phyloP scores from a whole-genome alignment of 64 coral and sea anemone species.

The Montipora efflorescens region DNA sequence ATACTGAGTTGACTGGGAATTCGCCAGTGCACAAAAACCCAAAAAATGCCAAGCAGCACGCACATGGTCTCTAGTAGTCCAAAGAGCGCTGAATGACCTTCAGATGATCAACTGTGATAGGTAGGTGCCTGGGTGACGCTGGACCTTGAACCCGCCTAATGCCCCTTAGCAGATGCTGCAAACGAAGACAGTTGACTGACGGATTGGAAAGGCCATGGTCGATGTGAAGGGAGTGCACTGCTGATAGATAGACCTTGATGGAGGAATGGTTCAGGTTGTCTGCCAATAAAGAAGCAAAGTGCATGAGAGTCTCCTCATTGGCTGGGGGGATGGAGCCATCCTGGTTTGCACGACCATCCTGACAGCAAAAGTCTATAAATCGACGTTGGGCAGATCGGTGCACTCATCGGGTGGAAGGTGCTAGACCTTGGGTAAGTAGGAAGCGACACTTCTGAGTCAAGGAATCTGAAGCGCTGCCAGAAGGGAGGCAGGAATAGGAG shows the following conservation, averaged over 20 bases:
- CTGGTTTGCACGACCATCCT: neutral
- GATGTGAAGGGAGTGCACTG: neutral
- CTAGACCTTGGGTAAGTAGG: slow-evolving; percentile 12
- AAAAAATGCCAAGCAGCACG: no score
- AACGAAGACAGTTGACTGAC: neutral
- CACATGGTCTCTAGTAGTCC: no score
- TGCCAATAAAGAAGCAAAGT: neutral
- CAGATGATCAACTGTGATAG: no score
- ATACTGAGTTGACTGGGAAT: no score
- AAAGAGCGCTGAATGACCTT: no score
- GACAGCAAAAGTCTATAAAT: neutral
- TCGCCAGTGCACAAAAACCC: no score
- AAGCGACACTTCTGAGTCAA: neutral
- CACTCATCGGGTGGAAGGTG: neutral
- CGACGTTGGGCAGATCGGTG: neutral
- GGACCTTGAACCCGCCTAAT: slow-evolving; percentile 13
- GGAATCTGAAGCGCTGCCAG: neutral
- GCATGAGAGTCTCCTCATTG: slow-evolving; percentile 13
- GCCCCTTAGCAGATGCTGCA: slow-evolving; percentile 1
- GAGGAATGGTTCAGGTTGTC: neutral
- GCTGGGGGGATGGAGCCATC: neutral
- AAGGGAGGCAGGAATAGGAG: neutral
- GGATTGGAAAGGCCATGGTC: neutral
- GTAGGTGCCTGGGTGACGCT: neutral
- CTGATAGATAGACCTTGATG: slow-evolving; percentile 23